Conservation (phyloP, 2,888 invertebrate genomes). For the Noctua janthe region DNA sequence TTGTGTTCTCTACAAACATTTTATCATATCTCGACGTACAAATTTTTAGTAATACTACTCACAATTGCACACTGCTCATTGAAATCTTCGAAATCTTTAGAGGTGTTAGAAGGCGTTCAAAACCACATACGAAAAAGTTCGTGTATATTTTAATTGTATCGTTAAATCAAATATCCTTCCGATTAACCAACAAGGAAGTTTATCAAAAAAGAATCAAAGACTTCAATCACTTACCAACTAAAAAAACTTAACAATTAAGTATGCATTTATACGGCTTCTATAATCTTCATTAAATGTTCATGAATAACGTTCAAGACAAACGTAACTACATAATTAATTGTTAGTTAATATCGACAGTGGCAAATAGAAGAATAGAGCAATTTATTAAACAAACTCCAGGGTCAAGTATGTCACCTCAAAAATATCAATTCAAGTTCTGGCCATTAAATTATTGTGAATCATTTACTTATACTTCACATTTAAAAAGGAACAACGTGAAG, state of each 20-base stretch:
- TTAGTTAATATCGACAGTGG: constrained; percentile 59
- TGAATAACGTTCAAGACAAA: constrained; percentile 24
- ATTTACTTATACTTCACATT: constrained; percentile 75
- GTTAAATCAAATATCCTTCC: constrained; percentile 17
- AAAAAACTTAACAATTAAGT: constrained; percentile 11
- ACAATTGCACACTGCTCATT: background rate
- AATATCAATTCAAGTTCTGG: constrained; percentile 68
- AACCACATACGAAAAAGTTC: background rate
- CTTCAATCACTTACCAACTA: constrained; percentile 23
- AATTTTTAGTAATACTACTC: background rate
- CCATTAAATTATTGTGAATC: constrained; percentile 74
- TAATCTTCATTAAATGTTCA: constrained; percentile 28
- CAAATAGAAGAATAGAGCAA: constrained; percentile 69
- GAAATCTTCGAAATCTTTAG: background rate
- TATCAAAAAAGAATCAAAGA: constrained; percentile 5
- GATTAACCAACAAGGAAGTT: constrained; percentile 23
- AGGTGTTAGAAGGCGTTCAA: background rate
- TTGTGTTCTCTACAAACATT: background rate
- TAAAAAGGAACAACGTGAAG: constrained; percentile 68
- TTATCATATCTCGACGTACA: background rate
- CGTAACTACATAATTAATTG: constrained; percentile 30
- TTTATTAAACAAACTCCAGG: constrained; percentile 71
- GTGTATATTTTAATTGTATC: background rate
- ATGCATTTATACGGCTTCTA: constrained; percentile 32
- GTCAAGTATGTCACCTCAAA: constrained; percentile 78